Evolutionary conservation across 2,113 vertebrate genomes (phyloP), one percentile per base, ranked within the genome.

Genomic region (Poeciliopsis retropinna): DNA sequence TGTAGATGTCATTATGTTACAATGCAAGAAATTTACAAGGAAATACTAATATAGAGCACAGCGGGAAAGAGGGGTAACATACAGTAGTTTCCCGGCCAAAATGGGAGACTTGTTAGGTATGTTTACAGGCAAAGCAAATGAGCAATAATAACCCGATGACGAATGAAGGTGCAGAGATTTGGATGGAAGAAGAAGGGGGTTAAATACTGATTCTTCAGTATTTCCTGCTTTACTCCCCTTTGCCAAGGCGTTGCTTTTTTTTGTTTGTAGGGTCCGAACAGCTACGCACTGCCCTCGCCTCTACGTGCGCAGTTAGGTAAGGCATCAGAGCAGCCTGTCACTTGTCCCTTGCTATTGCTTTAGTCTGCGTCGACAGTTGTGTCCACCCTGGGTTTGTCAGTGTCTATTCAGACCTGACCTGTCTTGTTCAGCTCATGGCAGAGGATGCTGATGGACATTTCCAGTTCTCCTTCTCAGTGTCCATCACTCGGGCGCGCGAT

Each of bases 351-450:
- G 83, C 76, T 84, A 80, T 89, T 82, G 90, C 91, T 91, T 92
- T 91, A 89, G 93, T 92, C 79, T 67, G 84, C 67, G 79, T 85
- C 86, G 93, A 94, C 94, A 94, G 92, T 85, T 67, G 86, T 90
- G 93, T 94, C 93, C 92, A 92, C 92, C 85, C 90, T 60, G 90
- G 92, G 89, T 94, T 91, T 92, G 93, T 95, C 94, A 94, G 91
- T 83, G 92, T 94, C 94, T 92, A 75, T 89, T 91, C 93, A 89
- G 90, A 93, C 87, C 91, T 86, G 92, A 93, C 91, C 93, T 90
- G 91, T 94, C 93, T 87, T 68, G 89, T 93, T 89, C 76, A 75
- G 90, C 88, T 67, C 84, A 73, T 83, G 91, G 87, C 87, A 78
- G 75, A 64, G 85, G 86, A 91, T 68, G 88, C 91, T 94, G 94